Evolutionary conservation across 1,140 invertebrate species (phyloP).

Genomic region (Batillaria attramentaria): DNA sequence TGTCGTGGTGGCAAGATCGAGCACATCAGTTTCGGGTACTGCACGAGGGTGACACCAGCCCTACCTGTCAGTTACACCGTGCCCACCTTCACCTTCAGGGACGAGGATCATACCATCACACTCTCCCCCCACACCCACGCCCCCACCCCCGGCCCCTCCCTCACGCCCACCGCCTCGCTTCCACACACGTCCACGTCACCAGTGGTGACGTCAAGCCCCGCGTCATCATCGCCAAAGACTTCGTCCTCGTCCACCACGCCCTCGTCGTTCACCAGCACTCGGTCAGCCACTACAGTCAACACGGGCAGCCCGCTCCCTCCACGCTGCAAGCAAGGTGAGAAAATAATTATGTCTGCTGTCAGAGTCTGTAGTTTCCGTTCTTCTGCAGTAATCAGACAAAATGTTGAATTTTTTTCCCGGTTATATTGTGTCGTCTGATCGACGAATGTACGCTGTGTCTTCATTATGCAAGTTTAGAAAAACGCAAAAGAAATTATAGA

Average conservation of each 20-base stretch:
- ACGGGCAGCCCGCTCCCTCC: too few species aligned
- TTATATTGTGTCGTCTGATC: too few species aligned
- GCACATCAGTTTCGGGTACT: constrained; percentile 40
- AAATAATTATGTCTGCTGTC: too few species aligned
- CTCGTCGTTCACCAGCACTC: constrained; percentile 5
- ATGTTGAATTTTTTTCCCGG: too few species aligned
- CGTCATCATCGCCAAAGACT: background rate
- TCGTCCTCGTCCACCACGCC: background rate
- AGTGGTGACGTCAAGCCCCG: background rate
- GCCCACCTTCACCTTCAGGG: background rate
- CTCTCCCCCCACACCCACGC: background rate
- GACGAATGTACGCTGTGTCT: too few species aligned
- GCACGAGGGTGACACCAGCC: constrained; percentile 21
- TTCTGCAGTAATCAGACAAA: too few species aligned
- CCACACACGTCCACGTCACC: background rate
- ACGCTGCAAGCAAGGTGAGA: too few species aligned
- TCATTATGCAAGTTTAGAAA: too few species aligned
- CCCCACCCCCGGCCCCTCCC: background rate
- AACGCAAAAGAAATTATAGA: too few species aligned
- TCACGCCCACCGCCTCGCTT: background rate
- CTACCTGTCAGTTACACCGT: too few species aligned
- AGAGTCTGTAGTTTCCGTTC: too few species aligned
- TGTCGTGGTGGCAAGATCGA: constrained; percentile 37
- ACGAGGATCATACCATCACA: background rate
- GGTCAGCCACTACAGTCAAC: too few species aligned